Evolutionary conservation across 2,113 vertebrate species (phyloP).

Genomic region (Capreolus pygargus): DNA sequence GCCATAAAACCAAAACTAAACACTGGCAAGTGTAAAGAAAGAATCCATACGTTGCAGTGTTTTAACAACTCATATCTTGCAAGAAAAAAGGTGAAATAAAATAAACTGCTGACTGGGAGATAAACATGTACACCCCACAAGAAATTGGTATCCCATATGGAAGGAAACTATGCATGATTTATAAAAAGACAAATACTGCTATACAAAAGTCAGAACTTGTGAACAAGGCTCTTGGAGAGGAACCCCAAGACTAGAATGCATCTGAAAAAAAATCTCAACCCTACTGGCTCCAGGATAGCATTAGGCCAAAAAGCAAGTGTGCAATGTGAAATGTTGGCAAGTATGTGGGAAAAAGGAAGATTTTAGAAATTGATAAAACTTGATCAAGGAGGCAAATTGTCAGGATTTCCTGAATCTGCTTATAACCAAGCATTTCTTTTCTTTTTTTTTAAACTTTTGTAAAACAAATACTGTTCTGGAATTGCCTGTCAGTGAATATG

Average conservation of each 20-base stretch:
- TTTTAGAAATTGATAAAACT: background rate
- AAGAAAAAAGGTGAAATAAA: background rate
- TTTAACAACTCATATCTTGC: background rate
- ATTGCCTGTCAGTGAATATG: background rate
- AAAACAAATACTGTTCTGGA: background rate
- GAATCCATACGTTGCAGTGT: background rate
- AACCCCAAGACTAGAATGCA: background rate
- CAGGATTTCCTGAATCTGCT: background rate
- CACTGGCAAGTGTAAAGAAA: background rate
- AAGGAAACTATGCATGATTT: background rate
- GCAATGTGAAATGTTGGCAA: background rate
- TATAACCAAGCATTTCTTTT: background rate
- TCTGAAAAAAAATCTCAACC: background rate
- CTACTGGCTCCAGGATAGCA: background rate
- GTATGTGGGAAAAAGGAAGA: background rate
- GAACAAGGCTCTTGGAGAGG: background rate
- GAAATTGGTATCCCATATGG: accelerated
- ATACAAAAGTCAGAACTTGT: no score
- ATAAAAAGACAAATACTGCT: background rate
- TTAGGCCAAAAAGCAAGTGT: background rate
- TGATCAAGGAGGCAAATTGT: background rate
- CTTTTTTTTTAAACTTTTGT: background rate
- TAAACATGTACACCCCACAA: no score
- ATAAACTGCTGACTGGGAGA: background rate
- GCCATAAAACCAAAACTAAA: background rate